phyloP scores from a whole-genome alignment of 2,888 invertebrate genomes.

The Epinotia demarniana region DNA sequence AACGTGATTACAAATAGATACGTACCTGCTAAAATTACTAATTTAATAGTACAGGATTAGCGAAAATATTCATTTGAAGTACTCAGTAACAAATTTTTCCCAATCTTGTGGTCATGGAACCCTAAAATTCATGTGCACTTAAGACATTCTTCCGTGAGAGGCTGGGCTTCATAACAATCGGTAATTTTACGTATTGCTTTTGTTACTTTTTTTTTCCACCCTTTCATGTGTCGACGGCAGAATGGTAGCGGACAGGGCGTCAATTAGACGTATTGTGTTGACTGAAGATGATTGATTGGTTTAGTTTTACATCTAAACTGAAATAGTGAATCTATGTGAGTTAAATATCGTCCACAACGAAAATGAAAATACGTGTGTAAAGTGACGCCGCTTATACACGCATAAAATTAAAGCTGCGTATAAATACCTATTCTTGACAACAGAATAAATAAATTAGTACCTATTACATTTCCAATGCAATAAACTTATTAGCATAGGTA shows the following conservation, averaged over 20 bases:
- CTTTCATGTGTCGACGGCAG: slow-evolving; percentile 63
- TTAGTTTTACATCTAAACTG: slow-evolving; percentile 24
- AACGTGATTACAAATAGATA: too few relatives aligned
- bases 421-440: too few relatives aligned
- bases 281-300: slow-evolving; percentile 41
- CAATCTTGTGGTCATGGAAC: neutral
- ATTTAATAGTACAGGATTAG: neutral
- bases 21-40: too few relatives aligned
- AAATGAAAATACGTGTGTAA: too few relatives aligned
- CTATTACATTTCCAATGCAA: too few relatives aligned
- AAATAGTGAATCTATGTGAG: slow-evolving; percentile 7
- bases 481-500: too few relatives aligned
- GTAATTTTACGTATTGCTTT: slow-evolving; percentile 71
- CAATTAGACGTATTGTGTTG: slow-evolving; percentile 67
- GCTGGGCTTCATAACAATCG: slow-evolving; percentile 68
- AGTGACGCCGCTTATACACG: neutral
- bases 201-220: slow-evolving; percentile 68
- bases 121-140: slow-evolving; percentile 32
- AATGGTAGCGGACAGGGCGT: slow-evolving; percentile 70
- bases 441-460: too few relatives aligned
- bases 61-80: neutral
- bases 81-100: too few relatives aligned
- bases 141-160: slow-evolving; percentile 11
- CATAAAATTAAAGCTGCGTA: too few relatives aligned
- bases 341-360: neutral